Evolutionary conservation across 2,797 vertebrate species (phyloP), one percentile per base, ranked within the genome.

Genomic region (Falco peregrinus): DNA sequence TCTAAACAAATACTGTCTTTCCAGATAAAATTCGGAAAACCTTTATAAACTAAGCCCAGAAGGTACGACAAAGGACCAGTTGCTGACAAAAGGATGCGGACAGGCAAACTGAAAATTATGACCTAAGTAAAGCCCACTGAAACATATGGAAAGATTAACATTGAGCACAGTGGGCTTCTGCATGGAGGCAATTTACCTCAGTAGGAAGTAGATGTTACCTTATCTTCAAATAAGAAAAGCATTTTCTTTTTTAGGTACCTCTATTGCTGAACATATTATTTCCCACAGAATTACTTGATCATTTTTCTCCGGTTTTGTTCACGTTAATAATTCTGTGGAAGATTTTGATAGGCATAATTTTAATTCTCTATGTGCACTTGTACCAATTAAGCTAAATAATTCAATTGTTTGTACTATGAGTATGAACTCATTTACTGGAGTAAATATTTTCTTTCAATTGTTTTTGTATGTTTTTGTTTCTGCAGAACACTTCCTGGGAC

Each of bases 381-480:
- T 81, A 43, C 16, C 65, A 93, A 83, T 81, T 90, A 85, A 94
- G n/a, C 35, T 91, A 91, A 93, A 89, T 65, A 93, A 83, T 50
- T 54, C 37, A 64, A 61, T 37, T 90, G 57, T 79, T 93, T 48
- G n/a, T 61, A 37, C 33, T 67, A 67, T 50, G 53, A 33, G 28
- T 65, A 74, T 77, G 78, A 89, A 89, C n/a, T 29, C 37, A 61
- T 87, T 90, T 77, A 53, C 21, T 68, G 65, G 8, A 90, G 54
- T 26, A 88, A 95, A 90, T 87, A 84, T 88, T 94, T 96, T 74
- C 78, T 90, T 85, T 75, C 15, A 17, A 35, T 59, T 84, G 56
- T 81, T 89, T 90, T 60, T 59, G 15, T n/a, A 90, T 70, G 51
- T 22, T 90, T 90, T 86, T 81, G 39, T 81, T 85, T 88, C 70